Evolutionary conservation across 2,888 invertebrate genomes (phyloP).

Genomic region (Alloplasta piceator): DNA sequence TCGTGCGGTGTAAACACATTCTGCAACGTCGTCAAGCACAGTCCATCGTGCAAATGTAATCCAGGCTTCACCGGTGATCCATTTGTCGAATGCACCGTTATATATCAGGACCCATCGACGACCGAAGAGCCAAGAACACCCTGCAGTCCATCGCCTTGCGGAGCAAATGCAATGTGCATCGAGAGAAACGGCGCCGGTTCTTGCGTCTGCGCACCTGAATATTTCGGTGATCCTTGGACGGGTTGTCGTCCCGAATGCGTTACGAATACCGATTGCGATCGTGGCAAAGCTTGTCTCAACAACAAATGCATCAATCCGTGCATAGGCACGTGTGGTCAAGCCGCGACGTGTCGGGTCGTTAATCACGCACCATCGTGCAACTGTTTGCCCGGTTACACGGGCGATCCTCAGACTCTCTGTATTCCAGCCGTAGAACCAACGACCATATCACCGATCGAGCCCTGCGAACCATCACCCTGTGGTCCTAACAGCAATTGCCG

Average conservation of each 20-base stretch:
- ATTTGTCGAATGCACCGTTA: conserved; percentile 88
- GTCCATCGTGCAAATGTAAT: conserved; percentile 92
- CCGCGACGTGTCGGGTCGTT: conserved; percentile 91
- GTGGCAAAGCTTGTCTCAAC: conserved; percentile 91
- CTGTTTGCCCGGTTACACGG: conserved; percentile 91
- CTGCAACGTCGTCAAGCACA: conserved; percentile 93
- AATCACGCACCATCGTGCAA: conserved; percentile 93
- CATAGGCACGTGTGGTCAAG: conserved; percentile 91
- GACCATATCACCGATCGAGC: conserved; percentile 82
- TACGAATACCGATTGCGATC: conserved; percentile 91
- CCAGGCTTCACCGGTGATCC: conserved; percentile 93
- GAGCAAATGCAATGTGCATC: conserved; percentile 93
- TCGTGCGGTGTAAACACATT: conserved; percentile 92
- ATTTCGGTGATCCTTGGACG: conserved; percentile 94
- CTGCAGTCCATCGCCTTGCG: conserved; percentile 94
- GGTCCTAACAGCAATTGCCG: conserved; percentile 93
- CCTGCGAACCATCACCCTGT: conserved; percentile 93
- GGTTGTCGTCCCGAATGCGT: conserved; percentile 95
- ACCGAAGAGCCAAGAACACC: conserved; percentile 88
- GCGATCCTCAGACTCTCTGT: conserved; percentile 89
- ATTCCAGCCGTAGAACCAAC: conserved; percentile 66
- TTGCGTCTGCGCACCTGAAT: conserved; percentile 92
- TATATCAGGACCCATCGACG: conserved; percentile 84
- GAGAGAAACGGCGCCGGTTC: conserved; percentile 93
- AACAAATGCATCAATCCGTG: conserved; percentile 95